Evolutionary conservation across 2,888 invertebrate genomes (phyloP).

Genomic region (Ethmia dodecea): DNA sequence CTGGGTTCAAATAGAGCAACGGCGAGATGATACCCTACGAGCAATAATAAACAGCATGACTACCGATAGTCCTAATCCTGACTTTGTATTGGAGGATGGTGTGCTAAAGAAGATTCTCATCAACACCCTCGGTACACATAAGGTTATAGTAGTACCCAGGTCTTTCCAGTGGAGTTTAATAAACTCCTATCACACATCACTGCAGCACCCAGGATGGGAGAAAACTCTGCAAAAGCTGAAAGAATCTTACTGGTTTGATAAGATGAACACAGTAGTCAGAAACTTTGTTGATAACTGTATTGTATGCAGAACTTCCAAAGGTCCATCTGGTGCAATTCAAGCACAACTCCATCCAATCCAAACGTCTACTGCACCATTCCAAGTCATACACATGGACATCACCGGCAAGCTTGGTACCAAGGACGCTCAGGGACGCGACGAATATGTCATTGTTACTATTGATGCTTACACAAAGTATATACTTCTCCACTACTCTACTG

Average conservation of each 20-base stretch:
- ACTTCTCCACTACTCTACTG: constrained; percentile 14
- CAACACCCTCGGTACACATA: background rate
- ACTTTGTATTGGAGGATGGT: background rate
- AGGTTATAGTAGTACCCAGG: background rate
- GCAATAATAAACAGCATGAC: background rate
- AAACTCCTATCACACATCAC: constrained; percentile 6
- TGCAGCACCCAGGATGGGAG: constrained; percentile 19
- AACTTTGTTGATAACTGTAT: constrained; percentile 12
- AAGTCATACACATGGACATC: background rate
- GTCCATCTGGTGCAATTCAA: background rate
- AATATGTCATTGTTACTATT: constrained; percentile 16
- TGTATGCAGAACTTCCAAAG: constrained; percentile 9
- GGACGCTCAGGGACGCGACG: too few relatives aligned
- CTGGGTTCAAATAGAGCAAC: background rate
- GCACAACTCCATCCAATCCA: background rate
- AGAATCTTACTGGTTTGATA: background rate
- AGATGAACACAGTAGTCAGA: background rate
- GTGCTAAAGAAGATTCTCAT: background rate
- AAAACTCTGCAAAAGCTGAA: background rate
- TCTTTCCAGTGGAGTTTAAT: background rate
- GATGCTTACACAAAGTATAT: constrained; percentile 21
- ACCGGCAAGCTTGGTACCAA: too few relatives aligned
- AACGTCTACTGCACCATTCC: background rate
- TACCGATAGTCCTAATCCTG: too few relatives aligned
- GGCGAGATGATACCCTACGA: background rate